phyloP scores from a whole-genome alignment of 2,888 invertebrate species.

The Macrophya annulata region DNA sequence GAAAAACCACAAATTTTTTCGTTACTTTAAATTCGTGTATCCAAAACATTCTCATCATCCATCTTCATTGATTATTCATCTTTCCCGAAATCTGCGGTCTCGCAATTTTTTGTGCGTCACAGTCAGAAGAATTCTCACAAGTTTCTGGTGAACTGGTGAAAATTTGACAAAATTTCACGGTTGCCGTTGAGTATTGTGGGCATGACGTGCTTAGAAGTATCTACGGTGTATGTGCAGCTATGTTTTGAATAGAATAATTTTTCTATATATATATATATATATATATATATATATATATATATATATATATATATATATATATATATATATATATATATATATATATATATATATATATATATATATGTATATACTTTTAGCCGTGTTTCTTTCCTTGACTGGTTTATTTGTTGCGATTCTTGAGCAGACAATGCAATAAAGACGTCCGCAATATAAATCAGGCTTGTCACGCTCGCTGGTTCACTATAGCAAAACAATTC shows the following conservation, averaged over 20 bases:
- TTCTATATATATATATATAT: too few relatives aligned
- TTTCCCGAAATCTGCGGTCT: background rate
- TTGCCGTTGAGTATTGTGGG: background rate
- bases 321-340: too few relatives aligned
- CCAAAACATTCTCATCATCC: too few relatives aligned
- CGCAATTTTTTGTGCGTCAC: background rate
- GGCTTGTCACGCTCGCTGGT: slow-evolving; percentile 41
- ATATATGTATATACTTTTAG: slow-evolving; percentile 14
- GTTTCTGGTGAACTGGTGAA: background rate
- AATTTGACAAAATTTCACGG: background rate
- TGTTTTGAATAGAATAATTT: slow-evolving; percentile 35
- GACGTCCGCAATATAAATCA: slow-evolving; percentile 70
- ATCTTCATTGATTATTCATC: background rate
- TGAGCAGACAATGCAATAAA: slow-evolving; percentile 69
- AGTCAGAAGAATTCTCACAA: background rate
- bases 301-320: too few relatives aligned
- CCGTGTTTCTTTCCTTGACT: slow-evolving; percentile 38
- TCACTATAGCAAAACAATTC: slow-evolving; percentile 58
- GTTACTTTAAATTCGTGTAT: too few relatives aligned
- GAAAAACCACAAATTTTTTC: too few relatives aligned
- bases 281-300: too few relatives aligned
- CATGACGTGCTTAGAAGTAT: background rate
- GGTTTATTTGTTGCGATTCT: slow-evolving; percentile 57
- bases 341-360: too few relatives aligned
- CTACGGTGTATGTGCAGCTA: background rate